phyloP scores from a whole-genome alignment of 2,797 vertebrate species.

The Rachycentron canadum region DNA sequence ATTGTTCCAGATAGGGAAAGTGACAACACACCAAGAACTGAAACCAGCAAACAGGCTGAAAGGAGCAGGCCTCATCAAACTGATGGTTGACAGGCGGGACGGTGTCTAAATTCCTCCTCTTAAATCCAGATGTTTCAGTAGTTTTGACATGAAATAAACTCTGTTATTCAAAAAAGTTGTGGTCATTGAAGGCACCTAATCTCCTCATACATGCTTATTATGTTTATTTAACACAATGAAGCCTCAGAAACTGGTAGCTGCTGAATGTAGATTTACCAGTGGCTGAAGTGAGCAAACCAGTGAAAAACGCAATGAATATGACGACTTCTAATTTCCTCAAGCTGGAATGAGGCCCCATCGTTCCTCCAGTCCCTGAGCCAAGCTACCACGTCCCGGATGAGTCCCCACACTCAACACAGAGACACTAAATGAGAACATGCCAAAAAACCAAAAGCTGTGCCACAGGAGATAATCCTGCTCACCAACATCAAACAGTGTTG shows the following conservation, averaged over 20 bases:
- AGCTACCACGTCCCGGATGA: too few relatives aligned
- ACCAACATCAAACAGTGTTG: too few relatives aligned
- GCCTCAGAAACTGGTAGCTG: too few relatives aligned
- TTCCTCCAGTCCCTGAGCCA: background rate
- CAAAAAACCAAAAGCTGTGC: too few relatives aligned
- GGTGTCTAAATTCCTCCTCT: background rate
- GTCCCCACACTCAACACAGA: background rate
- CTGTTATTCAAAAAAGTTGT: background rate
- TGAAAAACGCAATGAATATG: too few relatives aligned
- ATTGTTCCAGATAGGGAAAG: conserved; percentile 29
- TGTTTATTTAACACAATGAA: background rate
- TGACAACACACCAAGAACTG: conserved; percentile 19
- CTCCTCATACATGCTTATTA: background rate
- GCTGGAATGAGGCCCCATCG: too few relatives aligned
- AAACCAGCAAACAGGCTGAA: background rate
- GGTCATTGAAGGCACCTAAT: background rate
- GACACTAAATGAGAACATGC: too few relatives aligned
- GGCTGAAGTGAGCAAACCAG: too few relatives aligned
- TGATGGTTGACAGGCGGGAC: background rate
- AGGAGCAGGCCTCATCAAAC: background rate
- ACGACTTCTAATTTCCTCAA: too few relatives aligned
- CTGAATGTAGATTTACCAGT: too few relatives aligned
- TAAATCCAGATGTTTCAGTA: background rate
- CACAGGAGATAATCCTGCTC: too few relatives aligned
- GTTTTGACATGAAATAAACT: background rate